phyloP scores from a whole-genome alignment of 2,797 vertebrate genomes.

The Acanthis flammea region DNA sequence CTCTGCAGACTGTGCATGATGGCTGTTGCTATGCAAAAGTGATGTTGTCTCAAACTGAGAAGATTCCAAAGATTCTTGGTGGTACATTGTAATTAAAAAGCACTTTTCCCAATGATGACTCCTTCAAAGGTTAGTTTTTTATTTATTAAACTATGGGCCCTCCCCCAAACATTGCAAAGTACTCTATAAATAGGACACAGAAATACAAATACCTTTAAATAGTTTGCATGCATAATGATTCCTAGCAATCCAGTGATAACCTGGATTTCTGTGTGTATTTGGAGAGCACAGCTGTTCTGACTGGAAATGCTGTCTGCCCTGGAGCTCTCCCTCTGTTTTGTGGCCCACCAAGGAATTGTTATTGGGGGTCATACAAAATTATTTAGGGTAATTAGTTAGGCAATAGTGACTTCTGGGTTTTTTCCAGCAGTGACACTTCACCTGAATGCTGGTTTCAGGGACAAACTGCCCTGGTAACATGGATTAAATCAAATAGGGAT shows the following conservation, averaged over 20 bases:
- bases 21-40: background rate
- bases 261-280: background rate
- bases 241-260: background rate
- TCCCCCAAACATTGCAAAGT: background rate
- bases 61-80: background rate
- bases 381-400: background rate
- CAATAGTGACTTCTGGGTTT: background rate
- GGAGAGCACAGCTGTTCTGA: background rate
- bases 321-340: background rate
- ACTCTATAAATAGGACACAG: background rate
- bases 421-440: background rate
- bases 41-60: background rate
- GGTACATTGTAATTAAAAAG: background rate
- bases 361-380: background rate
- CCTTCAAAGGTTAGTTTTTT: background rate
- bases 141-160: background rate
- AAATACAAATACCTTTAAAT: background rate
- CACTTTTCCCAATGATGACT: background rate
- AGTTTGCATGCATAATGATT: background rate
- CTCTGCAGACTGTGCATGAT: background rate
- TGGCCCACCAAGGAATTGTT: background rate
- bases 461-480: background rate
- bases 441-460: background rate
- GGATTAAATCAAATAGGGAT: background rate
- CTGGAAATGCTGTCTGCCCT: background rate